These are phyloP conservation scores for Craseonycteris thonglongyai DNA, from an alignment of 2,113 vertebrate species.

Conservation along the genomic window DNA sequence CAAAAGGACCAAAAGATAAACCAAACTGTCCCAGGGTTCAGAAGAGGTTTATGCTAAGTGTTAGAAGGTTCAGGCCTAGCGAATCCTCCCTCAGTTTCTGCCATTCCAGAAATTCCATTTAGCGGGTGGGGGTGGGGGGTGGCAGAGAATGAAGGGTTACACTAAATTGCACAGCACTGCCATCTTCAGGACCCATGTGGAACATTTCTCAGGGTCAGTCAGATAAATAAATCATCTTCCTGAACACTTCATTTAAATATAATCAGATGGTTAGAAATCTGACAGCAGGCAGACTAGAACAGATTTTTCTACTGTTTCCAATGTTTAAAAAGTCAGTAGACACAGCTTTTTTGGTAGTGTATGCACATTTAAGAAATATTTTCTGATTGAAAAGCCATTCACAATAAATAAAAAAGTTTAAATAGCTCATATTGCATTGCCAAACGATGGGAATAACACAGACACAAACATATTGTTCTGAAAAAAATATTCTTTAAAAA, in stretches of 20 bases:
- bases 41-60: slow-evolving; percentile 63
- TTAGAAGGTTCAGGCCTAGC: slow-evolving; percentile 51
- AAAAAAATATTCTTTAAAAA: slow-evolving; percentile 79
- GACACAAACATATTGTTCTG: slow-evolving; percentile 85
- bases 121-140: neutral
- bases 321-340: slow-evolving; percentile 82
- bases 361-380: slow-evolving; percentile 82
- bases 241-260: slow-evolving; percentile 81
- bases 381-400: slow-evolving; percentile 82
- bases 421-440: slow-evolving; percentile 82
- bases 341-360: slow-evolving; percentile 81
- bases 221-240: slow-evolving; percentile 70
- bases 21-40: slow-evolving; percentile 64
- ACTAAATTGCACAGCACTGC: slow-evolving; percentile 77
- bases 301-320: slow-evolving; percentile 84
- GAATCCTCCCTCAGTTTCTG: slow-evolving; percentile 53
- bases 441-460: slow-evolving; percentile 83
- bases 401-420: slow-evolving; percentile 85
- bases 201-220: slow-evolving; percentile 70
- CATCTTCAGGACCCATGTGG: slow-evolving; percentile 77
- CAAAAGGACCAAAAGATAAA: slow-evolving; percentile 63
- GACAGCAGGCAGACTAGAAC: slow-evolving; percentile 83
- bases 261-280: slow-evolving; percentile 83
- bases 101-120: slow-evolving; percentile 66
- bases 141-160: neutral